Conservation (phyloP, 2,797 vertebrate species). For the Notolepis coatsorum region DNA sequence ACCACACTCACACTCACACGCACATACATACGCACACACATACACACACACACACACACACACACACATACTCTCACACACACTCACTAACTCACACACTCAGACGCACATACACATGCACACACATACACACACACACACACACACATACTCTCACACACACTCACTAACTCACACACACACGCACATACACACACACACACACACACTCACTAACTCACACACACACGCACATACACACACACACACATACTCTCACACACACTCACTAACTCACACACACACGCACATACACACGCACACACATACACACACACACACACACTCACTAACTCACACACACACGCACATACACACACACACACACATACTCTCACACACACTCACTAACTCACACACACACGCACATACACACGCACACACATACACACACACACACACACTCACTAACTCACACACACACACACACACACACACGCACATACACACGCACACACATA, state of each 20-base stretch:
- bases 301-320: slow-evolving; percentile 48
- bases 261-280: slow-evolving; percentile 11
- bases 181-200: slow-evolving; percentile 47
- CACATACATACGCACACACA: background rate
- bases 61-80: too few relatives aligned
- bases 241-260: slow-evolving; percentile 6
- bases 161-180: too few relatives aligned
- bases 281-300: slow-evolving; percentile 12
- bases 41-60: background rate
- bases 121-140: too few relatives aligned
- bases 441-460: slow-evolving; percentile 44
- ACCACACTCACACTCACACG: background rate
- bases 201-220: slow-evolving; percentile 54
- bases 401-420: slow-evolving; percentile 6
- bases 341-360: slow-evolving; percentile 11
- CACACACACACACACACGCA: slow-evolving; percentile 14
- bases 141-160: too few relatives aligned
- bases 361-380: slow-evolving; percentile 6
- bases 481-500: slow-evolving; percentile 7
- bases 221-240: slow-evolving; percentile 10
- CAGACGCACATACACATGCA: too few relatives aligned
- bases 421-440: slow-evolving; percentile 58
- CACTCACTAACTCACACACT: too few relatives aligned
- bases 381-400: slow-evolving; percentile 15
- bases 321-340: slow-evolving; percentile 54